Conservation (phyloP, 2,797 vertebrate species). For the Acanthiza pusilla region DNA sequence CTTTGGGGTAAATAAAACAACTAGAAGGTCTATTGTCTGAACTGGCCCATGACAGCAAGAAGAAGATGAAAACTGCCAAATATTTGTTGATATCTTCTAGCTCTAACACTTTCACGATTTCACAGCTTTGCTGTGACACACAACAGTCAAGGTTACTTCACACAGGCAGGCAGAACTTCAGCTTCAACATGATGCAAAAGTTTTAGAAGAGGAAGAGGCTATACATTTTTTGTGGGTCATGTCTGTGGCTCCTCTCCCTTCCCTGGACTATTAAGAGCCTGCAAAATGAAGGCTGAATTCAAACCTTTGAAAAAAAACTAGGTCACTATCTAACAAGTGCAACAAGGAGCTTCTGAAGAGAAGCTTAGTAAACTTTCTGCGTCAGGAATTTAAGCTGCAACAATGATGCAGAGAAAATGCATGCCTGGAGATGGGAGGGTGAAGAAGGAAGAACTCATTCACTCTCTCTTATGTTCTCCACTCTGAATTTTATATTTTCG, state of each 20-base stretch:
- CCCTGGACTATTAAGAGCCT: neutral
- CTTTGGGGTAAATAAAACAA: neutral
- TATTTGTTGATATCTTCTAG: neutral
- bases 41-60: neutral
- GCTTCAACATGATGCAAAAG: neutral
- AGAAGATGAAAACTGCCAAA: neutral
- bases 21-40: neutral
- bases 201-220: neutral
- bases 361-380: neutral
- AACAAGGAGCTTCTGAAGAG: neutral
- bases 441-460: neutral
- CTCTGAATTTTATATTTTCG: neutral
- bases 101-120: neutral
- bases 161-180: neutral
- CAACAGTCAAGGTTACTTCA: neutral
- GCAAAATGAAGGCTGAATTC: neutral
- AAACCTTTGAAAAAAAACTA: neutral
- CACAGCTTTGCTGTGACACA: neutral
- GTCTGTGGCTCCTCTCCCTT: neutral
- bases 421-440: neutral
- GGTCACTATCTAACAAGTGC: neutral
- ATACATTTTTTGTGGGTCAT: neutral
- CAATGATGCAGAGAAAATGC: neutral
- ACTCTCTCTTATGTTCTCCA: neutral
- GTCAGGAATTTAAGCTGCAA: neutral